Conservation (phyloP, 2,888 invertebrate species). For the Melinaea menophilus region DNA sequence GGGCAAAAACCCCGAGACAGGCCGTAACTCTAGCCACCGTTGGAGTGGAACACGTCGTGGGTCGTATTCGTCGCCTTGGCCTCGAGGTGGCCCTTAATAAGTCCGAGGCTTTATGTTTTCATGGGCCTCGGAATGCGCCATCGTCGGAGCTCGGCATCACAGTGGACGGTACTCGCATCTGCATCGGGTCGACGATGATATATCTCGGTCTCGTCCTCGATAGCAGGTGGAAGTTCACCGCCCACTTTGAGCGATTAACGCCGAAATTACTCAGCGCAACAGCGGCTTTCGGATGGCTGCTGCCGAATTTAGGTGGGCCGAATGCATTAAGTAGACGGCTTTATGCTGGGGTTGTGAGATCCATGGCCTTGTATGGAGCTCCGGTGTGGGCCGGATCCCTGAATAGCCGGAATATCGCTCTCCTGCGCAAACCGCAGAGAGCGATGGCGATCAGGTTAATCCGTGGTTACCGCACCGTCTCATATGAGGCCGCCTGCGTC, state of each 20-base stretch:
- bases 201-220: slow-evolving; percentile 22
- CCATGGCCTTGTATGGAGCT: too few species aligned
- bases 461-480: too few species aligned
- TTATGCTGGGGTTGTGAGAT: not conserved
- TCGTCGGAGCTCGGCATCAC: too few species aligned
- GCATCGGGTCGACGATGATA: slow-evolving; percentile 6
- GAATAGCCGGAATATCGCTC: too few species aligned
- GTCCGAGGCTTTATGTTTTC: slow-evolving; percentile 20
- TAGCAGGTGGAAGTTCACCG: slow-evolving; percentile 21
- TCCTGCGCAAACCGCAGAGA: too few species aligned
- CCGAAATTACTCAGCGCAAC: slow-evolving; percentile 13
- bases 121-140: slow-evolving; percentile 4
- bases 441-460: too few species aligned
- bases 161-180: too few species aligned
- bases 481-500: too few species aligned
- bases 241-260: slow-evolving; percentile 19
- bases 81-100: slow-evolving; percentile 6
- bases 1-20: not conserved
- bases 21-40: not conserved
- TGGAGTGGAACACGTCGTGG: not conserved
- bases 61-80: slow-evolving; percentile 1
- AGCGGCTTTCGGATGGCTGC: slow-evolving; percentile 20
- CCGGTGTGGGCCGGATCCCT: too few species aligned
- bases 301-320: slow-evolving; percentile 17
- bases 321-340: slow-evolving; percentile 17